Base-by-base conservation (phyloP, 2,888 invertebrate genomes). In the Leptothorax acervorum region DNA sequence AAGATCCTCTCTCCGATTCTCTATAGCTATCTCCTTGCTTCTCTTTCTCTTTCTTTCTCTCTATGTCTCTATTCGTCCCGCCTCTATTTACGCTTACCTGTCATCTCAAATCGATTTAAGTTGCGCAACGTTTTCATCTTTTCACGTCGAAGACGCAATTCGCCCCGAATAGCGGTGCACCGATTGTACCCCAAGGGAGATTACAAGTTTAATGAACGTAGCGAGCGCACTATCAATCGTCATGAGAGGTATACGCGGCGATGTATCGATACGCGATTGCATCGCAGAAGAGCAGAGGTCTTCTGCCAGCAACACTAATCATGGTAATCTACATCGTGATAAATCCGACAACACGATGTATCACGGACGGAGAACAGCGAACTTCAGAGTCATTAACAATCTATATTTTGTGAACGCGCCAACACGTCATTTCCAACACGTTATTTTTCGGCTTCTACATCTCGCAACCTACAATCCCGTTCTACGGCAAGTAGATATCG, bases 191-290 rank as follows among this genome's bases (percentile, higher is more conserved):
- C 18, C 45, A 15, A 23, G 15, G 18, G 5, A 60, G 5, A 73
- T 71, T 71, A 57, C 15, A 71, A 70, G 23, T 71, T 79, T 71
- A 79, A 79, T 60, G 74, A 79, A 23, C 48, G 18, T 12, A 31
- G 60, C 18, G 48, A 23, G 12, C 8, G n/a, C 23, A 35, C 35
- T 57, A 48, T 57, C 39, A 48, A 60, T 79, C 8, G 31, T 73
- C 48, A 71, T 8, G 23, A 23, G 31, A 39, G 8, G 4, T 15
- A 12, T 15, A 60, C 31, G n/a, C 9, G 28, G 60, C 23, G 18
- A 60, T 35, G 28, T 45, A 60, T 73, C 48, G 48, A 57, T 63
- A 74, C 60, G 81, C 18, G 60, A 63, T 76, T 51, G 45, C 45
- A 76, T 35, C 35, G 65, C 31, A 51, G 63, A 48, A 60, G 63